Evolutionary conservation across 2,113 vertebrate genomes (phyloP).

Genomic region (Rhea americana): DNA sequence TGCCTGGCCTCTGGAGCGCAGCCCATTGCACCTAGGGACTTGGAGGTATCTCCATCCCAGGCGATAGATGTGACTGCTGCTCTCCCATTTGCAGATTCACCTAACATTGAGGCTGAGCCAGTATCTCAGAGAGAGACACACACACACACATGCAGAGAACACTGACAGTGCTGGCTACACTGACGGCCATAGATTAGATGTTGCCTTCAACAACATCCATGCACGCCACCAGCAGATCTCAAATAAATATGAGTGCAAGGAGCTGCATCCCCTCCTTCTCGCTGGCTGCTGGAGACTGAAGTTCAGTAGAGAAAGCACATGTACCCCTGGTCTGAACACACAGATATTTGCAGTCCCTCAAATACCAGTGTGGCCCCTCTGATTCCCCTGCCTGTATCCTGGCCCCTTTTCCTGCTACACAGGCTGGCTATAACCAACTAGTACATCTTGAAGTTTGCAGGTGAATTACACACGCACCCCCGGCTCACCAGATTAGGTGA

Average conservation of each 20-base stretch:
- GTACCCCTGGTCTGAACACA: too few relatives aligned
- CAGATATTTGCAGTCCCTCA: background rate
- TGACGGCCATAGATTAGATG: background rate
- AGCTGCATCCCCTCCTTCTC: background rate
- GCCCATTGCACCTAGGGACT: background rate
- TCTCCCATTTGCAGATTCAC: background rate
- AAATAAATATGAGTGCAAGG: background rate
- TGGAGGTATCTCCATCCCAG: background rate
- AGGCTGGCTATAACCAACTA: background rate
- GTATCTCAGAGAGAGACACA: background rate
- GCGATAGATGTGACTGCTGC: background rate
- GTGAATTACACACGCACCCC: too few relatives aligned
- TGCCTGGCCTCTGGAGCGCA: background rate
- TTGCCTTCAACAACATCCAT: background rate
- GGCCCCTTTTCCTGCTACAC: background rate
- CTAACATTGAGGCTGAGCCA: background rate
- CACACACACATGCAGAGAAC: background rate
- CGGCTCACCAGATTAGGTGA: background rate
- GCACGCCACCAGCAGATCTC: too few relatives aligned
- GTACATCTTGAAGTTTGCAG: background rate
- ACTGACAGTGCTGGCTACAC: too few relatives aligned
- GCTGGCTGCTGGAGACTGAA: background rate
- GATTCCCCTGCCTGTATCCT: too few relatives aligned
- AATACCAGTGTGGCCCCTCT: background rate
- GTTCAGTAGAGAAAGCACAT: background rate